These are phyloP conservation scores for Prionace glauca DNA, from an alignment of 2,797 vertebrate species.

Conservation along the genomic window DNA sequence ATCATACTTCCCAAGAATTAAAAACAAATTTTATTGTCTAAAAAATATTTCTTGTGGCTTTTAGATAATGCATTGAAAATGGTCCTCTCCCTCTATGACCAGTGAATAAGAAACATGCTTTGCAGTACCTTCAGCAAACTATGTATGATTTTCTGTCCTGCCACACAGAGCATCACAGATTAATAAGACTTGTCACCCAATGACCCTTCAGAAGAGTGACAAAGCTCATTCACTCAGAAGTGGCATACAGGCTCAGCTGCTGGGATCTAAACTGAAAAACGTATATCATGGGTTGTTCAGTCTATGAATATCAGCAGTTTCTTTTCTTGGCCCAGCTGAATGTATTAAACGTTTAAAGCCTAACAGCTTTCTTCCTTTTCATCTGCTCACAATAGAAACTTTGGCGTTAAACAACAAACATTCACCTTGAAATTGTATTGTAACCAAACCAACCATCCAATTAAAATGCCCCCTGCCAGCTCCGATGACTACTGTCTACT, in stretches of 20 bases:
- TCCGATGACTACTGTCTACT: background rate
- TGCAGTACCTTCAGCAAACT: background rate
- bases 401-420: slow-evolving; percentile 12
- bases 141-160: background rate
- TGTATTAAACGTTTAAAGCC: slow-evolving; percentile 3
- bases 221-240: background rate
- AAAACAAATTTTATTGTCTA: background rate
- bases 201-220: background rate
- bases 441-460: background rate
- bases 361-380: background rate
- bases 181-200: background rate
- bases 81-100: background rate
- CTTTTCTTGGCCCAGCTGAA: background rate
- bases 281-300: background rate
- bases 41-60: background rate
- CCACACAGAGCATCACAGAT: background rate
- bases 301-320: background rate
- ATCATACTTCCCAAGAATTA: background rate
- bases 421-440: background rate
- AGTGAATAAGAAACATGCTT: background rate
- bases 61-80: background rate
- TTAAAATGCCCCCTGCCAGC: slow-evolving; percentile 8
- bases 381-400: slow-evolving; percentile 16
- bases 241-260: background rate
- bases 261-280: background rate